Percentiles rank a stretch among this genome's conserved stretches.
These are phyloP conservation scores for Neoniphon sammara DNA, from an alignment of 2,797 vertebrate genomes.

Conservation along the genomic window DNA sequence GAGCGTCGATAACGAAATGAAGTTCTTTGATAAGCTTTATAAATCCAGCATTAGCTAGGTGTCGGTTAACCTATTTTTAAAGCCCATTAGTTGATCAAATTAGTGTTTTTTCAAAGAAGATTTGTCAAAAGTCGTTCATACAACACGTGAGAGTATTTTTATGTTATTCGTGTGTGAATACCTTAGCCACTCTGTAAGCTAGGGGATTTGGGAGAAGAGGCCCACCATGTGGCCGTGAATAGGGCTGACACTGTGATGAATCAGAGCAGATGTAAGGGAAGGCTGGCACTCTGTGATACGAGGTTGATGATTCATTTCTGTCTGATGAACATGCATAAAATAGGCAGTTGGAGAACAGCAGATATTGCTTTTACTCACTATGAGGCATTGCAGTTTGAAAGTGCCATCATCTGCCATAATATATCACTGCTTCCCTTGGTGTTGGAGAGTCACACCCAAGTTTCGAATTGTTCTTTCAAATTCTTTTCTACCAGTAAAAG, in stretches of 20 bases:
- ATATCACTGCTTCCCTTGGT: not conserved
- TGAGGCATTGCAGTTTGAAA: not conserved
- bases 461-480: too few species aligned
- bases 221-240: constrained; percentile 1
- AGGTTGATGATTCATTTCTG: not conserved
- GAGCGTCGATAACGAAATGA: not conserved
- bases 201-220: not conserved
- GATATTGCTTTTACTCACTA: not conserved
- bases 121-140: not conserved
- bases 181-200: not conserved
- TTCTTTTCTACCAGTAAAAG: too few species aligned
- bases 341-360: not conserved
- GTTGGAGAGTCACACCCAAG: not conserved
- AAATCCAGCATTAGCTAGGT: too few species aligned
- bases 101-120: not conserved
- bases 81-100: too few species aligned
- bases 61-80: too few species aligned
- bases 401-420: not conserved
- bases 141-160: not conserved
- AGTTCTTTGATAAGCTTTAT: not conserved
- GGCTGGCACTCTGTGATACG: constrained; percentile 8
- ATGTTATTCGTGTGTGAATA: not conserved
- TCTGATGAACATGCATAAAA: not conserved
- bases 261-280: not conserved
- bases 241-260: constrained; percentile 12